Conservation (phyloP, 1,140 invertebrate species). For the Samia ricini region DNA sequence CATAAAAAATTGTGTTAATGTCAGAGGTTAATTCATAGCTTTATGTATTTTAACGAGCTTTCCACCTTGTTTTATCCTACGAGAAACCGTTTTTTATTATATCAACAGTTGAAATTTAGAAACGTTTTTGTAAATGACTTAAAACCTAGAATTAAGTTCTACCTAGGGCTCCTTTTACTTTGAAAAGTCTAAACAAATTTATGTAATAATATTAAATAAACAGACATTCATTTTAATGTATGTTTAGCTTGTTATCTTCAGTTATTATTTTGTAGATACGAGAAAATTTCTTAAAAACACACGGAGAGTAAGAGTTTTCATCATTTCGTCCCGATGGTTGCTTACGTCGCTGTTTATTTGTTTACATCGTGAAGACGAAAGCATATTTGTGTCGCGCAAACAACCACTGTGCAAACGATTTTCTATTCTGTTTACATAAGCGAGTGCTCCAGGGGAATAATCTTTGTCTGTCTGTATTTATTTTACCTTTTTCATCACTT, state of each 20-base stretch:
- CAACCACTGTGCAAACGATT: slow-evolving; percentile 7
- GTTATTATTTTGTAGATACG: not conserved
- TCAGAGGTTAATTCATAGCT: not conserved
- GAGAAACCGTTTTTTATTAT: not conserved
- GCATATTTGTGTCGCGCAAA: slow-evolving; percentile 4
- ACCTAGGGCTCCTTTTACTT: too few relatives aligned
- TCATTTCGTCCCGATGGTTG: not conserved
- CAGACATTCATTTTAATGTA: too few relatives aligned
- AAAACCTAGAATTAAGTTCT: too few relatives aligned
- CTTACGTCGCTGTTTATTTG: not conserved
- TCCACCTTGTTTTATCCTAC: not conserved
- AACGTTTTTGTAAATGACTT: not conserved
- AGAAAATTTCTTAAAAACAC: not conserved
- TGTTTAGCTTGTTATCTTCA: not conserved
- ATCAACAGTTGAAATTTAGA: not conserved
- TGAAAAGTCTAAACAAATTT: too few relatives aligned
- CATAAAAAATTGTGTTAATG: not conserved
- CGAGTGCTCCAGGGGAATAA: not conserved
- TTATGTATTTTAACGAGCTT: not conserved
- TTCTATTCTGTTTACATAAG: not conserved
- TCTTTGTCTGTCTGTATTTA: not conserved
- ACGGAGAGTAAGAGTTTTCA: not conserved
- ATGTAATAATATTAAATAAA: too few relatives aligned
- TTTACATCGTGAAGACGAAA: not conserved
- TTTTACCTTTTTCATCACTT: not conserved